Conservation (phyloP, 2,113 vertebrate genomes). For the Ahaetulla prasina region DNA sequence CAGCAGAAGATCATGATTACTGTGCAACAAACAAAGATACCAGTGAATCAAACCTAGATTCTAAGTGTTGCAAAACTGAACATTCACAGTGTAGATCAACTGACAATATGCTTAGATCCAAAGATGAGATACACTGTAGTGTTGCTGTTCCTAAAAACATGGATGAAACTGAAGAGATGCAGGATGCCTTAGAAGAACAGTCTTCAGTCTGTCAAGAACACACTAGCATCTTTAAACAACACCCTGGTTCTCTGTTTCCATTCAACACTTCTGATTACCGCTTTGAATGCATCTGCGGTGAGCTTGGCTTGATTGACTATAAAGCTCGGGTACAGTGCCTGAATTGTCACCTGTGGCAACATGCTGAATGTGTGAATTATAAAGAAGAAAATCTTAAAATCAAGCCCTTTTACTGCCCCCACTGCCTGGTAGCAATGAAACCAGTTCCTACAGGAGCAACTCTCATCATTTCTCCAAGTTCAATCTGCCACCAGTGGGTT, state of each 20-base stretch:
- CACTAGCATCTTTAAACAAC: conserved; percentile 35
- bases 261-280: conserved; percentile 83
- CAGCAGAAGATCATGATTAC: conserved; percentile 73
- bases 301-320: conserved; percentile 81
- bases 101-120: conserved; percentile 12
- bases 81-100: conserved; percentile 27
- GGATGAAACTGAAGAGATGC: conserved; percentile 20
- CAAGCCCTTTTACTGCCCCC: conserved; percentile 94
- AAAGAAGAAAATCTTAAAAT: conserved; percentile 85
- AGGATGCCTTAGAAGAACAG: conserved; percentile 21
- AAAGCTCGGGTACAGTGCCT: conserved; percentile 96
- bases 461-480: conserved; percentile 95
- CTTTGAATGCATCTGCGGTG: conserved; percentile 96
- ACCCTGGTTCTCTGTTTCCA: conserved; percentile 63
- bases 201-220: conserved; percentile 29
- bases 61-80: conserved; percentile 17
- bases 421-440: conserved; percentile 95
- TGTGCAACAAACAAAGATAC: conserved; percentile 55
- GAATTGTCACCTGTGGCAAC: conserved; percentile 94
- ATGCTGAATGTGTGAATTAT: conserved; percentile 94
- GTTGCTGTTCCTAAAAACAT: conserved; percentile 25
- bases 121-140: conserved; percentile 15
- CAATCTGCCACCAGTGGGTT: conserved; percentile 98
- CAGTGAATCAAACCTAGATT: conserved; percentile 36
- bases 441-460: conserved; percentile 91